Percentiles rank a stretch among this genome's conserved stretches.
Conservation (phyloP, 2,113 vertebrate species). For the Hippocampus guttulatus region DNA sequence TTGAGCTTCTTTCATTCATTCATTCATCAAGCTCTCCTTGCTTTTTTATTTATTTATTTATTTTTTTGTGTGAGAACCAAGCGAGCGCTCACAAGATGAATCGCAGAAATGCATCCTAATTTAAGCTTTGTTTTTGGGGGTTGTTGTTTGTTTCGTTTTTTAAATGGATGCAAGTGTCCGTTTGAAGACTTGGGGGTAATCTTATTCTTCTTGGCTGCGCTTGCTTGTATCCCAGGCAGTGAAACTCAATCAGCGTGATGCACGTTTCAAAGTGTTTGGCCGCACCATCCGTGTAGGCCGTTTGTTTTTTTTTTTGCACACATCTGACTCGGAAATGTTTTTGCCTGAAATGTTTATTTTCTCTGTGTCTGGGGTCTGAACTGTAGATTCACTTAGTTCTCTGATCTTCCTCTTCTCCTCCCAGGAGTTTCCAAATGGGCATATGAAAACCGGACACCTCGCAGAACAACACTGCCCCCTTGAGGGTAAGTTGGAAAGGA, state of each 20-base stretch:
- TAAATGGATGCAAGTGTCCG: conserved; percentile 41
- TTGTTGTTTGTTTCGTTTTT: too few relatives aligned
- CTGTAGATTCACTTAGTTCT: conserved; percentile 59
- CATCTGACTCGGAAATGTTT: conserved; percentile 73
- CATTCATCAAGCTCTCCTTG: conserved; percentile 18
- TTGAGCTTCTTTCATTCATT: conserved; percentile 21
- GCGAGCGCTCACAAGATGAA: conserved; percentile 32
- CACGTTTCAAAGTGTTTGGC: conserved; percentile 62
- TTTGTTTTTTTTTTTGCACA: conserved; percentile 37
- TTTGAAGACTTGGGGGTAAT: conserved; percentile 53
- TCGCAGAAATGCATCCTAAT: conserved; percentile 8
- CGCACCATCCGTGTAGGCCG: conserved; percentile 10
- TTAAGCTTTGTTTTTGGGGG: not conserved
- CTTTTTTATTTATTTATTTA: conserved; percentile 10
- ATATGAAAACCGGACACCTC: conserved; percentile 68
- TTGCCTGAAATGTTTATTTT: conserved; percentile 58
- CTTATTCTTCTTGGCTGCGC: conserved; percentile 54
- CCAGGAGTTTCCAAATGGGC: conserved; percentile 68
- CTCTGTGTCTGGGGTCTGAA: conserved; percentile 60
- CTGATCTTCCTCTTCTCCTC: conserved; percentile 26
- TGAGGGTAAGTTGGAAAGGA: conserved; percentile 71
- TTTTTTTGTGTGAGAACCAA: conserved; percentile 33
- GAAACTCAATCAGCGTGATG: conserved; percentile 57
- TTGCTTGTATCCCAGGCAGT: conserved; percentile 48
- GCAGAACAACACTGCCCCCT: conserved; percentile 74